A percentile compares a stretch with the other conserved stretches of the same genome.
These are phyloP conservation scores for Ceryle rudis DNA, from an alignment of 2,797 vertebrate genomes.

Conservation along the genomic window DNA sequence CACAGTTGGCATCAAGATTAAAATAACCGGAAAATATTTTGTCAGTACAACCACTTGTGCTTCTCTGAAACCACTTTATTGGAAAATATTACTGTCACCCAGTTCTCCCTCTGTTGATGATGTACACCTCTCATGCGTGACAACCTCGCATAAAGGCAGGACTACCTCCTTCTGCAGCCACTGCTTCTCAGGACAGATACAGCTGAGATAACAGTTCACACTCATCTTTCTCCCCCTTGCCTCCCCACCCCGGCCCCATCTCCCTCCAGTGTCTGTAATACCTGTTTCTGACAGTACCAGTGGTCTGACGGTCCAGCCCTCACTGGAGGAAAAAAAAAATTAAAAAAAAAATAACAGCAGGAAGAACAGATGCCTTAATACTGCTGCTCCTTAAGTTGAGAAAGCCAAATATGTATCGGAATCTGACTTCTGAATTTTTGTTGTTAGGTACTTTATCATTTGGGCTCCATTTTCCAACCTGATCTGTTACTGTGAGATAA, in stretches of 20 bases:
- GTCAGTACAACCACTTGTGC: neutral
- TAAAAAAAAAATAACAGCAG: neutral
- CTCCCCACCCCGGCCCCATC: neutral
- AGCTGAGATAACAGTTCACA: neutral
- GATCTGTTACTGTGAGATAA: slow-evolving; percentile 12
- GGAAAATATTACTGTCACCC: neutral
- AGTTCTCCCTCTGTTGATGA: neutral
- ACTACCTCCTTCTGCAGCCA: neutral
- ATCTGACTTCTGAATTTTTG: slow-evolving; percentile 3
- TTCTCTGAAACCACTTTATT: neutral
- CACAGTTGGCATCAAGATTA: neutral
- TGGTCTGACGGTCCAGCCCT: neutral
- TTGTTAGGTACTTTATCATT: slow-evolving; percentile 11
- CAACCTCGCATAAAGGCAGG: rapidly evolving
- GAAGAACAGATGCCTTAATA: neutral
- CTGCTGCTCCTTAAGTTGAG: neutral
- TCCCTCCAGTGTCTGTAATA: neutral
- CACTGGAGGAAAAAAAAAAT: neutral
- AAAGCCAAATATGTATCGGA: slow-evolving; percentile 9
- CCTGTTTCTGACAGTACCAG: neutral
- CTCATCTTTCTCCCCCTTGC: neutral
- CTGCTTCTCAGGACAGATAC: neutral
- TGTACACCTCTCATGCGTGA: rapidly evolving
- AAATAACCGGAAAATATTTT: neutral
- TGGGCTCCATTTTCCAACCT: neutral